Conservation (phyloP, 2,797 vertebrate species). For the Tokudaia muenninki region DNA sequence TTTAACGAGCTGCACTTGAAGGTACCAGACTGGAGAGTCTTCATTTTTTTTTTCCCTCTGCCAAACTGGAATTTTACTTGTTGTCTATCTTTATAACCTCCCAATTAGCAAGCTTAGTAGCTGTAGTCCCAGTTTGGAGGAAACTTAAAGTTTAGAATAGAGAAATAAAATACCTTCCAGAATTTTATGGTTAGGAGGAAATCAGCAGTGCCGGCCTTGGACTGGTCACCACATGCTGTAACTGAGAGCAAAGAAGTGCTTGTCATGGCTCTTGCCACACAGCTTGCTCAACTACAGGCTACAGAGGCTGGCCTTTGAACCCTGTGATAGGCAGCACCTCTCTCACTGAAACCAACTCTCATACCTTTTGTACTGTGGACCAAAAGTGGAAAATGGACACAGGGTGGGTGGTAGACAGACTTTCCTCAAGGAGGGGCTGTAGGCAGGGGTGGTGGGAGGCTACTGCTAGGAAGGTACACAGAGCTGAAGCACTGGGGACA, state of each 20-base stretch:
- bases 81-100: slow-evolving; percentile 1
- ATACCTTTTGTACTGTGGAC: neutral
- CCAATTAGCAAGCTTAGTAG: slow-evolving; percentile 21
- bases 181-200: neutral
- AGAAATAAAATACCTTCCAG: neutral
- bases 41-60: neutral
- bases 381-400: too few relatives aligned
- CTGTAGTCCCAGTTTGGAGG: neutral
- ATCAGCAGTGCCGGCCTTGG: neutral
- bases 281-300: neutral
- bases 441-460: too few relatives aligned
- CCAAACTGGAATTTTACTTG: neutral
- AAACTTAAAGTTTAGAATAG: neutral
- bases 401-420: neutral
- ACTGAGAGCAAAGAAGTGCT: neutral
- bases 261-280: neutral
- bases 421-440: neutral
- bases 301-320: neutral
- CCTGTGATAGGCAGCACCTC: too few relatives aligned
- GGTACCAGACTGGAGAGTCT: slow-evolving; percentile 9
- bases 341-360: neutral
- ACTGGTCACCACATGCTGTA: accelerated
- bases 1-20: slow-evolving; percentile 28
- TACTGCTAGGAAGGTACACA: neutral
- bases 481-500: neutral